Conservation (phyloP, 1,140 invertebrate species). For the Temnothorax nylanderi region DNA sequence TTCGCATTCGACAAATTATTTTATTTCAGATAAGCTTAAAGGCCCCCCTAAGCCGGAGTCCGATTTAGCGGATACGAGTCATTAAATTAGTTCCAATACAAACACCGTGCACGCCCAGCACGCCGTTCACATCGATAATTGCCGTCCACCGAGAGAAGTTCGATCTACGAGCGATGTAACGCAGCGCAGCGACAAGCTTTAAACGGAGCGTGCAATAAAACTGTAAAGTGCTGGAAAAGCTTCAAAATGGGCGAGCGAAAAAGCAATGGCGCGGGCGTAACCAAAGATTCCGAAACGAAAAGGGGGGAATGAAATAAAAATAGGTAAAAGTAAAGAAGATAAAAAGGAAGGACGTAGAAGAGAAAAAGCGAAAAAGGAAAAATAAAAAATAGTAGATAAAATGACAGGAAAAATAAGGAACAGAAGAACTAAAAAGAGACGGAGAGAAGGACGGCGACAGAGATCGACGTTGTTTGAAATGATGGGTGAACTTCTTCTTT, state of each 20-base stretch:
- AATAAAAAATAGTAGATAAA: neutral
- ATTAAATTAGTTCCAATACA: slow-evolving; percentile 42
- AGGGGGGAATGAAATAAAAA: neutral
- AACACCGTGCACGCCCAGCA: slow-evolving; percentile 7
- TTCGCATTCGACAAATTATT: slow-evolving; percentile 44
- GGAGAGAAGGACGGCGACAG: neutral
- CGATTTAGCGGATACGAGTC: slow-evolving; percentile 47
- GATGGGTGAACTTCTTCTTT: neutral
- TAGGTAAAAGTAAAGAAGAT: neutral
- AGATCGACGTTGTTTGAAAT: slow-evolving; percentile 42
- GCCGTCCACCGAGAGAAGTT: slow-evolving; percentile 22
- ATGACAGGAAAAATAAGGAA: neutral
- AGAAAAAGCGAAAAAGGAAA: neutral
- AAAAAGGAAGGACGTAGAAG: neutral
- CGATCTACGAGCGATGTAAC: slow-evolving; percentile 32
- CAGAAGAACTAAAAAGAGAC: neutral
- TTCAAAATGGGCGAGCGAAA: neutral
- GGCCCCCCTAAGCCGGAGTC: neutral
- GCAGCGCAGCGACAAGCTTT: neutral
- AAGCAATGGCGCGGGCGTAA: slow-evolving; percentile 35
- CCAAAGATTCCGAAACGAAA: neutral
- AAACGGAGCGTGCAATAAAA: slow-evolving; percentile 27
- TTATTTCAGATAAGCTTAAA: slow-evolving; percentile 28
- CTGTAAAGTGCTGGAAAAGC: slow-evolving; percentile 28
- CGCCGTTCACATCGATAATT: slow-evolving; percentile 43